Percentiles rank a stretch among this genome's conserved stretches.
Evolutionary conservation across 2,113 vertebrate species (phyloP).

Genomic region (Chloebia gouldiae): DNA sequence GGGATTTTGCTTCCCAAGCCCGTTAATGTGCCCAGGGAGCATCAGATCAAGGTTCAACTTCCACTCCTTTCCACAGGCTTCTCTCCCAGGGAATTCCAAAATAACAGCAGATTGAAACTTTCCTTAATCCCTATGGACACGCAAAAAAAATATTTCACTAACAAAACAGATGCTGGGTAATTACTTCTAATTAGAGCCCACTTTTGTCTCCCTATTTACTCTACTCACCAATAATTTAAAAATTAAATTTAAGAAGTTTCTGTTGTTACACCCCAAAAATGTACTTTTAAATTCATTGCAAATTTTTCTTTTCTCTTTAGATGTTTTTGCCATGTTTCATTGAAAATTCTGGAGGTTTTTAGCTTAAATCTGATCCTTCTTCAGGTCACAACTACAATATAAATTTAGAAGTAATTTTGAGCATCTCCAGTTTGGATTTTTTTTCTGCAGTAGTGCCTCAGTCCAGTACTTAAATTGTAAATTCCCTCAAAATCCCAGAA

Average conservation of each 20-base stretch:
- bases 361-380: neutral
- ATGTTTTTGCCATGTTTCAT: rapidly evolving
- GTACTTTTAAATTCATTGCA: rapidly evolving
- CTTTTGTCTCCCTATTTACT: rapidly evolving
- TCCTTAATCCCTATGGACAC: neutral
- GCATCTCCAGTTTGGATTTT: neutral
- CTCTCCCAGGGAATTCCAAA: neutral
- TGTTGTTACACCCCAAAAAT: rapidly evolving
- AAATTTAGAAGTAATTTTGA: neutral
- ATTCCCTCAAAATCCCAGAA: neutral
- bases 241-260: neutral
- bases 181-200: neutral
- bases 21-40: no score
- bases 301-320: neutral
- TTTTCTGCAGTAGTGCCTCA: neutral
- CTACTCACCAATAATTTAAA: neutral
- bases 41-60: neutral
- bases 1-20: neutral
- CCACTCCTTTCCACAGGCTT: neutral
- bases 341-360: neutral
- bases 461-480: neutral
- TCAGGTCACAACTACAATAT: neutral
- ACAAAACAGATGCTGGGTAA: neutral
- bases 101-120: neutral
- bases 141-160: neutral